phyloP scores from a whole-genome alignment of 1,140 invertebrate species.

The Neodiprion lecontei region DNA sequence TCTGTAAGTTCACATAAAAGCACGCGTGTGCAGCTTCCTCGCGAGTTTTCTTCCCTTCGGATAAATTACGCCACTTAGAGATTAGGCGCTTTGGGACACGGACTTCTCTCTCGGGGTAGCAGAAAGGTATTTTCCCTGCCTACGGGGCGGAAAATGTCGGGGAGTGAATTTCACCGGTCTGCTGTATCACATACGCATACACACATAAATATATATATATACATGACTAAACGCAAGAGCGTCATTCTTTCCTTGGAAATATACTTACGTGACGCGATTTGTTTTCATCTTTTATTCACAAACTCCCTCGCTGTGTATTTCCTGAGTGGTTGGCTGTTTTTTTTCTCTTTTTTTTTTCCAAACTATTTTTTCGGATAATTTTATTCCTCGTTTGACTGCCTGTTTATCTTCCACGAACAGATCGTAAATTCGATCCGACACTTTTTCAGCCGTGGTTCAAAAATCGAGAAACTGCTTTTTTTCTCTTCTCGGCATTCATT shows the following conservation, averaged over 20 bases:
- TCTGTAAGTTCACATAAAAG: constrained; percentile 19
- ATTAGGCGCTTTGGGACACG: constrained; percentile 38
- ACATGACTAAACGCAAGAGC: not conserved
- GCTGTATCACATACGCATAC: not conserved
- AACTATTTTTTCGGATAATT: too few species aligned
- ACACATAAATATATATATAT: not conserved
- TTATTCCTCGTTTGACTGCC: too few species aligned
- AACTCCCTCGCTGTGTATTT: not conserved
- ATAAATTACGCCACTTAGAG: constrained; percentile 49
- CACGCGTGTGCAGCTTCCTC: too few species aligned
- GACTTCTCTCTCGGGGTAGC: not conserved
- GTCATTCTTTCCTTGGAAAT: too few species aligned
- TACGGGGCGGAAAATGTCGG: constrained; percentile 15
- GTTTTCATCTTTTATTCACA: not conserved
- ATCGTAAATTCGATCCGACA: too few species aligned
- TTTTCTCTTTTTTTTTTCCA: not conserved
- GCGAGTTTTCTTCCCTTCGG: constrained; percentile 28
- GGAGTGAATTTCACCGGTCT: constrained; percentile 21
- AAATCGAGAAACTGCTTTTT: not conserved
- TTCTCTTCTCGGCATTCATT: not conserved
- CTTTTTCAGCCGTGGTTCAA: too few species aligned
- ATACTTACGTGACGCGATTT: too few species aligned
- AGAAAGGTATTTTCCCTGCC: constrained; percentile 35
- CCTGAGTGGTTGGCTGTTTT: not conserved
- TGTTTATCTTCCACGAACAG: too few species aligned